Evolutionary conservation across 2,797 vertebrate genomes (phyloP).

Genomic region (Crenichthys baileyi): DNA sequence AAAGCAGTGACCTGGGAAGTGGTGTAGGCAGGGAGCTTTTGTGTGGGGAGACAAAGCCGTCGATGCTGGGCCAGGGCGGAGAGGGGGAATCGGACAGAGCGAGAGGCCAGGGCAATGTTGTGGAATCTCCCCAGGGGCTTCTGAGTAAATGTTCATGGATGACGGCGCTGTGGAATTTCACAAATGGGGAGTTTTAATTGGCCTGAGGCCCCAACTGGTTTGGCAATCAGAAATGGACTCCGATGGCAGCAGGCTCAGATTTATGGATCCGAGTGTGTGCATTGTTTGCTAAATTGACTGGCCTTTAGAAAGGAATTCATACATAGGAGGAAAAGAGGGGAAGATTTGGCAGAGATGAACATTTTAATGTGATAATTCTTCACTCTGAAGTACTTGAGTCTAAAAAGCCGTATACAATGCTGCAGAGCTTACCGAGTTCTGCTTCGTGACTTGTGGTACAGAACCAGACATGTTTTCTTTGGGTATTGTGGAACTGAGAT

Average conservation of each 20-base stretch:
- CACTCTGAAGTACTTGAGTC: not conserved
- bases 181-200: constrained; percentile 84
- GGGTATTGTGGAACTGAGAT: constrained; percentile 50
- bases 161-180: constrained; percentile 84
- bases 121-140: constrained; percentile 83
- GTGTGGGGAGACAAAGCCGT: constrained; percentile 80
- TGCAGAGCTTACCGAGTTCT: constrained; percentile 30
- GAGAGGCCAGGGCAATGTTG: constrained; percentile 78
- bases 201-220: constrained; percentile 77
- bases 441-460: constrained; percentile 10
- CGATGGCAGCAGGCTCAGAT: constrained; percentile 54
- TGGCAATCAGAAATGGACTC: constrained; percentile 75
- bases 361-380: constrained; percentile 31
- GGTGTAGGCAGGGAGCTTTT: constrained; percentile 84
- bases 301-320: constrained; percentile 20
- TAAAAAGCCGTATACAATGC: not conserved
- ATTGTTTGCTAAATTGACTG: constrained; percentile 37
- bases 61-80: constrained; percentile 69
- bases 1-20: constrained; percentile 85
- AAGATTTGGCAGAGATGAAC: constrained; percentile 16
- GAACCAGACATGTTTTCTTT: constrained; percentile 30
- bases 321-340: constrained; percentile 12
- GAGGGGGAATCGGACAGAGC: constrained; percentile 63
- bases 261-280: constrained; percentile 51
- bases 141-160: constrained; percentile 85